phyloP scores from a whole-genome alignment of 2,888 invertebrate genomes.

The Molorchus minor region DNA sequence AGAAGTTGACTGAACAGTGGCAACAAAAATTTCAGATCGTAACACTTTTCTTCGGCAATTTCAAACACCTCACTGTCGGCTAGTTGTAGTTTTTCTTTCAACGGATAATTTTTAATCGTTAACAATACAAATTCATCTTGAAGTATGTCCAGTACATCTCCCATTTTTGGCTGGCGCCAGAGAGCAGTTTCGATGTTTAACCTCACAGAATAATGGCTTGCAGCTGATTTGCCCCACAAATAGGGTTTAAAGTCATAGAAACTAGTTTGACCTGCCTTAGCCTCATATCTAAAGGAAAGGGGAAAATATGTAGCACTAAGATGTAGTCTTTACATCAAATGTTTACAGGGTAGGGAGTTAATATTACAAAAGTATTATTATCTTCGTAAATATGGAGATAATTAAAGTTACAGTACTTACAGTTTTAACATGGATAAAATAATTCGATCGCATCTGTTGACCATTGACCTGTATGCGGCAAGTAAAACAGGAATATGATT shows the following conservation, averaged over 20 bases:
- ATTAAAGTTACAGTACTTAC: too few relatives aligned
- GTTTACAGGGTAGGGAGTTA: too few relatives aligned
- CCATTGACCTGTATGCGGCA: constrained; percentile 80
- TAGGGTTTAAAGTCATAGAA: constrained; percentile 71
- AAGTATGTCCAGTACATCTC: constrained; percentile 77
- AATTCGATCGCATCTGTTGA: constrained; percentile 74
- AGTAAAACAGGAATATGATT: constrained; percentile 80
- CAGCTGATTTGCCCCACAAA: constrained; percentile 84
- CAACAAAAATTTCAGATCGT: constrained; percentile 85
- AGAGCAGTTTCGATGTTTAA: constrained; percentile 68
- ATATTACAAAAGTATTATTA: too few relatives aligned
- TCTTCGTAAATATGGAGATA: too few relatives aligned
- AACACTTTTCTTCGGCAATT: constrained; percentile 60
- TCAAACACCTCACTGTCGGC: constrained; percentile 39
- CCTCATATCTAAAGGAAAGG: constrained; percentile 58
- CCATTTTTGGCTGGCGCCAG: constrained; percentile 76
- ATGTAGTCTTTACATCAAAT: too few relatives aligned
- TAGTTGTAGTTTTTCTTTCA: constrained; percentile 44
- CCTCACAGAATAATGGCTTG: constrained; percentile 77
- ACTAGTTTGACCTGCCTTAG: constrained; percentile 48
- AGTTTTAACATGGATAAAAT: constrained; percentile 75
- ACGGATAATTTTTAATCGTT: constrained; percentile 77
- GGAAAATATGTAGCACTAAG: too few relatives aligned
- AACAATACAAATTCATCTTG: constrained; percentile 70
- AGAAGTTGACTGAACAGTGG: constrained; percentile 80